Percentiles rank a stretch among this genome's conserved stretches.
These are phyloP conservation scores for Tetranychus cinnabarinus DNA, from an alignment of 1,140 invertebrate species.

Conservation along the genomic window DNA sequence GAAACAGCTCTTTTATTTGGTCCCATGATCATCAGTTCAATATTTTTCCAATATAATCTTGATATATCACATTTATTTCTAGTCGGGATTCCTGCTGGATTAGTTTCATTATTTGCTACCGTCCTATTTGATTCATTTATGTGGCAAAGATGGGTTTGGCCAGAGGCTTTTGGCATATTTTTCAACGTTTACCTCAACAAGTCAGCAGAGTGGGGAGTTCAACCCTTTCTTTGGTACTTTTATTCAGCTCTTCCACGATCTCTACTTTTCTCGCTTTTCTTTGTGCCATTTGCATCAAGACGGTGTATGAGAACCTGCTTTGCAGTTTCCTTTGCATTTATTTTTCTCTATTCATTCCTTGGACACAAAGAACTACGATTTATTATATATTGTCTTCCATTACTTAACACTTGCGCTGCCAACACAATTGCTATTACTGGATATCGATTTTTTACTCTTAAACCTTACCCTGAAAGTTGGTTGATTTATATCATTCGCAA, in stretches of 20 bases:
- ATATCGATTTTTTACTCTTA: too few species aligned
- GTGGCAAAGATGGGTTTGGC: neutral
- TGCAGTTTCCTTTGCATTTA: constrained; percentile 49
- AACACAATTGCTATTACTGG: constrained; percentile 11
- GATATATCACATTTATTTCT: neutral
- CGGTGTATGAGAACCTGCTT: constrained; percentile 40
- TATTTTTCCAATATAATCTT: constrained; percentile 6
- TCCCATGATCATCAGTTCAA: neutral
- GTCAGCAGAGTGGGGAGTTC: constrained; percentile 85
- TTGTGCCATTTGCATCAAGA: constrained; percentile 46
- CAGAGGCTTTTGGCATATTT: constrained; percentile 42
- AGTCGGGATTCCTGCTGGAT: constrained; percentile 8
- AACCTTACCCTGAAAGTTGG: constrained; percentile 1
- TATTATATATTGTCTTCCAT: constrained; percentile 84
- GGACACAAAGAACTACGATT: constrained; percentile 97
- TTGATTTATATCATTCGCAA: neutral
- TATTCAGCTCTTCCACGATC: constrained; percentile 83
- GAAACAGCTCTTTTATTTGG: constrained; percentile 9
- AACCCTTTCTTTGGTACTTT: constrained; percentile 94
- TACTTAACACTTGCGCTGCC: constrained; percentile 75
- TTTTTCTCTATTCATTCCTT: constrained; percentile 71
- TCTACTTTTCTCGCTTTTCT: constrained; percentile 50
- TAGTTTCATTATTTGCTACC: constrained; percentile 32
- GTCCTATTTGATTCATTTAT: constrained; percentile 45
- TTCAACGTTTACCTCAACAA: constrained; percentile 86